A percentile compares a stretch with the other conserved stretches of the same genome.
Conservation (phyloP, 2,888 invertebrate species). For the Lithophane socia region DNA sequence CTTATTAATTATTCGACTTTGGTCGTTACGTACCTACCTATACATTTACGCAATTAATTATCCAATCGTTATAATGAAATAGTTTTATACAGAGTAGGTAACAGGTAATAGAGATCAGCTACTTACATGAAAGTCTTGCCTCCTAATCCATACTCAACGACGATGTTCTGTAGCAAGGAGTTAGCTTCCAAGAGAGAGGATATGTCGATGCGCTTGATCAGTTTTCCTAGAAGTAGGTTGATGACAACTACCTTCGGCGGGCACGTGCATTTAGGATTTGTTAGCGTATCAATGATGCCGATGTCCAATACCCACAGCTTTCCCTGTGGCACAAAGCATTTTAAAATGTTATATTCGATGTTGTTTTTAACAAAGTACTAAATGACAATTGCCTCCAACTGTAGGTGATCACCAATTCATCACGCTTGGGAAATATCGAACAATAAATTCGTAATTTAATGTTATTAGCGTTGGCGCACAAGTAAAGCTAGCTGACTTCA, state of each 20-base stretch:
- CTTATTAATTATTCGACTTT: neutral
- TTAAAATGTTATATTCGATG: neutral
- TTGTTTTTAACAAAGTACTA: neutral
- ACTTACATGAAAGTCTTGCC: constrained; percentile 91
- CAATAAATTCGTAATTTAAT: constrained; percentile 24
- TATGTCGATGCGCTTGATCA: constrained; percentile 91
- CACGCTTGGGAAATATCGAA: constrained; percentile 10
- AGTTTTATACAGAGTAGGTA: neutral
- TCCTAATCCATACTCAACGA: constrained; percentile 91
- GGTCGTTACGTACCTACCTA: neutral
- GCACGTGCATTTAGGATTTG: constrained; percentile 91
- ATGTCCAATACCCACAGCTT: constrained; percentile 94
- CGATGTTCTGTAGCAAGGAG: constrained; percentile 93
- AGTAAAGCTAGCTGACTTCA: neutral
- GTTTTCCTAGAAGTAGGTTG: constrained; percentile 90
- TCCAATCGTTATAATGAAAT: neutral
- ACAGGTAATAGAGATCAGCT: neutral
- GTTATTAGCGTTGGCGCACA: neutral
- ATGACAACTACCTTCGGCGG: constrained; percentile 93
- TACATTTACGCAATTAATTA: neutral
- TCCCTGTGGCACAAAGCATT: constrained; percentile 82
- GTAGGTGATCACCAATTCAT: constrained; percentile 34
- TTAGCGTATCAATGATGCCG: constrained; percentile 93
- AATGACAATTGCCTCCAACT: neutral
- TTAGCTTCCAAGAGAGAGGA: constrained; percentile 89